Conservation (phyloP, 2,797 vertebrate genomes). For the Cuniculus paca region DNA sequence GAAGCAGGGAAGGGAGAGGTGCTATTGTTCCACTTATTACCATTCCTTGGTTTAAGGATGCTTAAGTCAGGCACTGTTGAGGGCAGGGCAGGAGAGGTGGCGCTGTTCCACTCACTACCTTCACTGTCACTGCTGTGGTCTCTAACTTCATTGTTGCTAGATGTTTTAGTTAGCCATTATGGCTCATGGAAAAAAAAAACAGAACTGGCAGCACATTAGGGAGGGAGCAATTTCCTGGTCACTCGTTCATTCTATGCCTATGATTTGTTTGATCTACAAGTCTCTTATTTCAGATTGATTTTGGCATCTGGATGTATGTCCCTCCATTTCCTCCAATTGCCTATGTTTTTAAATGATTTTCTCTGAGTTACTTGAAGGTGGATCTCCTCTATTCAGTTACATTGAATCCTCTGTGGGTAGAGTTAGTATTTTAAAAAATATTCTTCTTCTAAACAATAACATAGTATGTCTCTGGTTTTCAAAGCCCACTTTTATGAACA, state of each 20-base stretch:
- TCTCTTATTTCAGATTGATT: neutral
- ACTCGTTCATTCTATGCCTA: neutral
- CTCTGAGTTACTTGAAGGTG: neutral
- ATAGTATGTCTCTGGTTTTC: neutral
- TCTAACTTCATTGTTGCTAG: neutral
- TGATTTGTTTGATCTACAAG: neutral
- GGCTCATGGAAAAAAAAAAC: neutral
- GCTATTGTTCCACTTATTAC: no score
- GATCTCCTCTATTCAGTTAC: neutral
- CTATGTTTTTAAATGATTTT: neutral
- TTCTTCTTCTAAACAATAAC: slow-evolving; percentile 18
- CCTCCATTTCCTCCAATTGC: neutral
- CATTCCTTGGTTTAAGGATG: neutral
- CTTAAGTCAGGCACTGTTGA: neutral
- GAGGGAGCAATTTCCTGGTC: neutral
- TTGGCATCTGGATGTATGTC: neutral
- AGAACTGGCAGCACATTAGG: neutral
- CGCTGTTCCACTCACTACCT: neutral
- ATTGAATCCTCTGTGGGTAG: neutral
- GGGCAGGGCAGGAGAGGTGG: neutral
- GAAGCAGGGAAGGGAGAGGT: neutral
- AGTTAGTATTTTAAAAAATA: neutral
- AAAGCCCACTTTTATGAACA: neutral
- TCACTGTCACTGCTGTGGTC: neutral
- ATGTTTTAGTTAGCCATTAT: neutral